Base-by-base conservation (phyloP, 2,113 vertebrate species). In the Chamaetylas fuelleborni region DNA sequence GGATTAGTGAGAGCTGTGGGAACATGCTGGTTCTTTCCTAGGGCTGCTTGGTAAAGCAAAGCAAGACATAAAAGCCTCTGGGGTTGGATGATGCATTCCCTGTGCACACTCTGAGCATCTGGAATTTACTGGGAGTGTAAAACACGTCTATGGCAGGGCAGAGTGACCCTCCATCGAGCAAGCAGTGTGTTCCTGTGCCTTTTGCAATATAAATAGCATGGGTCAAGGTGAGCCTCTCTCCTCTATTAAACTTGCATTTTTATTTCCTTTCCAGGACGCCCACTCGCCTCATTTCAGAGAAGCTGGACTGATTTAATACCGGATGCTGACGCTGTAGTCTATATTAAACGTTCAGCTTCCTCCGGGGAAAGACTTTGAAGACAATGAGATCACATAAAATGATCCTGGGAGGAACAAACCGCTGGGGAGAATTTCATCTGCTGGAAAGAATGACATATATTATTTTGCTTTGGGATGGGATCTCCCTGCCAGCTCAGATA, bases 201-300 rank as follows among this genome's bases (percentile, higher is more conserved):
- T 56, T 73, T 83, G 62, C 76, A 70, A 57, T 65, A 57, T 65
- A 82, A 83, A 81, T 34, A 90, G 62, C 42, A 5, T 61, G 54
- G 64, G 67, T 83, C 66, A 72, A 80, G 70, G 58, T 94, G 58
- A 70, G 65, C 47, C 13, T 50, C 13, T 66, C 34, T 70, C 50
- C 64, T 71, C 33, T 67, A 19, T 62, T 97, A 86, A 97, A 74
- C 56, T 78, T 74, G 34, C 1, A 5, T 36, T 86, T 90, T 91
- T 86, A 84, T 93, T 97, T 97, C 94, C 83, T 93, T 91, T 92
- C 83, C 97, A 99, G 99, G 99, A 61, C 98, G 97, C 81, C 96
- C 97, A 28, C 98, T 99, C 8, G 98, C 98, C 89, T 98, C 96
- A 1, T 99, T 99, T 97, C 98, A 97, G 93, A 98, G 98, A 95